Evolutionary conservation across 2,797 vertebrate genomes (phyloP).

Genomic region (Erethizon dorsatum): DNA sequence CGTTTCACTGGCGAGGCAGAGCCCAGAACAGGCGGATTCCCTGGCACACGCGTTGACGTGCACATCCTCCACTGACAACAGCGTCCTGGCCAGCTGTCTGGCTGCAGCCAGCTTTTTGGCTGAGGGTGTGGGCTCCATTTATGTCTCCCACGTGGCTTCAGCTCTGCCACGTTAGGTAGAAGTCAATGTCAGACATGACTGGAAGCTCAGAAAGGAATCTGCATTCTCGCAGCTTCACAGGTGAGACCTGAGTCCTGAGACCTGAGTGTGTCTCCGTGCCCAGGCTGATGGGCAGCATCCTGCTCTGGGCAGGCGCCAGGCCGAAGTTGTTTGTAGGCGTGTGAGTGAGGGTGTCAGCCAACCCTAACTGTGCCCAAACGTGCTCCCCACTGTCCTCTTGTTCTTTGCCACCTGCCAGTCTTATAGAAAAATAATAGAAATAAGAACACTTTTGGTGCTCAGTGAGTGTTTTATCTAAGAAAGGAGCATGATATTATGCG

Average conservation of each 20-base stretch:
- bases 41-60: background rate
- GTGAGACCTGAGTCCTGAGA: background rate
- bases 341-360: background rate
- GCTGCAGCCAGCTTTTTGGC: background rate
- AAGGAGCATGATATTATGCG: background rate
- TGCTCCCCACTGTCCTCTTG: background rate
- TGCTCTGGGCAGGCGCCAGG: too few species aligned
- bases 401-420: background rate
- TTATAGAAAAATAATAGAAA: background rate
- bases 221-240: background rate
- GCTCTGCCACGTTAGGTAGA: background rate
- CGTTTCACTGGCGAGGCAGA: conserved; percentile 66
- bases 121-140: background rate
- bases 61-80: background rate
- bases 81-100: conserved; percentile 23
- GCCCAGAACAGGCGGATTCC: background rate
- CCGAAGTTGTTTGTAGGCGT: background rate
- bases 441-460: background rate
- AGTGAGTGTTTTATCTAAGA: background rate
- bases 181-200: background rate
- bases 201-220: background rate
- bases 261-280: too few species aligned
- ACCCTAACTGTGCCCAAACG: background rate
- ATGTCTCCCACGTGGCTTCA: background rate
- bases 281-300: background rate